phyloP scores from a whole-genome alignment of 2,888 invertebrate species.

The Drosophila algonquin region DNA sequence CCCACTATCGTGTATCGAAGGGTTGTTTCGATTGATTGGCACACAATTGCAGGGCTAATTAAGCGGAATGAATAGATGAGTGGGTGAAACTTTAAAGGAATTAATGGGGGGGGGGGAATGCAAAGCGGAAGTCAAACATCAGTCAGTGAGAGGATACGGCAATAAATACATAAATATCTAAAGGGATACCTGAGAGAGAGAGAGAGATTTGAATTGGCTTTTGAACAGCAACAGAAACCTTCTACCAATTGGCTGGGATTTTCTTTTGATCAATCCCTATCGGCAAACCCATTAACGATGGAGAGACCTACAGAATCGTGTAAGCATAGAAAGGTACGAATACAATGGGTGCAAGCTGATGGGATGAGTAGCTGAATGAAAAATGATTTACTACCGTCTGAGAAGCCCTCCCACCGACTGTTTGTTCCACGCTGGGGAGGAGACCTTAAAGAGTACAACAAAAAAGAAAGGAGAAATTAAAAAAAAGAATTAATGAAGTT shows the following conservation, averaged over 20 bases:
- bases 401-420: background rate
- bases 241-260: too few species aligned
- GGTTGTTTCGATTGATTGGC: conserved; percentile 11
- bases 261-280: too few species aligned
- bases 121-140: background rate
- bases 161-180: background rate
- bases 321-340: background rate
- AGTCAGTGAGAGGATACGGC: background rate
- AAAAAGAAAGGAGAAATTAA: background rate
- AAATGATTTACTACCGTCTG: background rate
- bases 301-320: background rate
- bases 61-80: background rate
- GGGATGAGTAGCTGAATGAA: background rate
- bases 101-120: background rate
- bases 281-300: background rate
- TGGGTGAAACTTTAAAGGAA: background rate
- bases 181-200: background rate
- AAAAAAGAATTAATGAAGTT: background rate
- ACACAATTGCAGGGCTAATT: conserved; percentile 11
- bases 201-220: background rate
- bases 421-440: background rate
- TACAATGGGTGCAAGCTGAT: too few species aligned
- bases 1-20: conserved; percentile 2
- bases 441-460: background rate
- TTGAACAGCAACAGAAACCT: background rate